Conservation (phyloP, 2,888 invertebrate genomes). For the Drosophila monieri region DNA sequence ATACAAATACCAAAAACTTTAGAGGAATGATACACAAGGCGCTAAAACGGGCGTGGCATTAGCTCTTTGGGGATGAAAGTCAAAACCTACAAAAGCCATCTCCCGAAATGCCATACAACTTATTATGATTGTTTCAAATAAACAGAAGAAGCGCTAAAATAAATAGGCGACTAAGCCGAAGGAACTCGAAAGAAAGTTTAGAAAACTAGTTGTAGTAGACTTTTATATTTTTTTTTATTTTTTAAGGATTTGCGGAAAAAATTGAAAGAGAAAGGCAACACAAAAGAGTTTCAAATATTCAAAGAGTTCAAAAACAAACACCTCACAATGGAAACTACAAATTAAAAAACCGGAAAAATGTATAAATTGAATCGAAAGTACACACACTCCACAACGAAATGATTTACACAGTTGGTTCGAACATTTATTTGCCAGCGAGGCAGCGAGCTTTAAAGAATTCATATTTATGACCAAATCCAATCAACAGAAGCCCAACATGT, state of each 20-base stretch:
- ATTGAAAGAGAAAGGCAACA: background rate
- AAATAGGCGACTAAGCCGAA: slow-evolving; percentile 30
- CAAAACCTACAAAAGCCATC: slow-evolving; percentile 57
- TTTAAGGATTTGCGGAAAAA: background rate
- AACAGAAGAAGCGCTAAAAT: slow-evolving; percentile 73
- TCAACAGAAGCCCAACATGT: slow-evolving; percentile 24
- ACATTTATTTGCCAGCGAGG: slow-evolving; percentile 7
- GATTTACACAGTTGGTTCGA: slow-evolving; percentile 14
- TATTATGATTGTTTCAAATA: slow-evolving; percentile 74
- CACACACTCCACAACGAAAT: background rate
- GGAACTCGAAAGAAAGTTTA: background rate
- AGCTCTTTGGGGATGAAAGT: slow-evolving; percentile 47
- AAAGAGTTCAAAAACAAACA: background rate
- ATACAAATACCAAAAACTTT: slow-evolving; percentile 66
- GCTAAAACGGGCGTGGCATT: background rate
- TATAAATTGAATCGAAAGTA: background rate
- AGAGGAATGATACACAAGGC: slow-evolving; percentile 47
- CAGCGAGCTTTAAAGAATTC: slow-evolving; percentile 35
- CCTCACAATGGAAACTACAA: background rate
- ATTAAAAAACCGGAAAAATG: background rate
- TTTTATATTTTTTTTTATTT: background rate
- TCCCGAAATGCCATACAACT: slow-evolving; percentile 69
- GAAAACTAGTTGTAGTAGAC: background rate
- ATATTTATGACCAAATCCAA: slow-evolving; percentile 41
- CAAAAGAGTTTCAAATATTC: background rate